Base-by-base conservation (phyloP, 2,888 invertebrate species). In the Liopterus haemorrhoidalis region DNA sequence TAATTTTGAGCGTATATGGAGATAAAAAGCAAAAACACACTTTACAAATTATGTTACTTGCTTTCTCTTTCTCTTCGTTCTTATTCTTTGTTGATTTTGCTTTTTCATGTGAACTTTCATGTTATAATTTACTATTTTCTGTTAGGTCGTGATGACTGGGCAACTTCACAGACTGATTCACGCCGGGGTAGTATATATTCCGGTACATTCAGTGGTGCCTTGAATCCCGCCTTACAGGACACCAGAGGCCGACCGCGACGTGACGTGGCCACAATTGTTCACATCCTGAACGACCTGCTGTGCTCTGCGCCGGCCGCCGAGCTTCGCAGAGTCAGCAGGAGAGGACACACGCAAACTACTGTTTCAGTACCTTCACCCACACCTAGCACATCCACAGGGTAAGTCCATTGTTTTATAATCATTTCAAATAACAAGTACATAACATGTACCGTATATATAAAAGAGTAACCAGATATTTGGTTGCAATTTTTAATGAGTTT, bases 171-270 rank as follows among this genome's bases (percentile, higher is more conserved):
- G 70, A 39, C 45, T 5, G 45, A 45, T 12, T 45, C 45, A 65
- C 89, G 93, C 60, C 89, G 93, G 54, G 89, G 90, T 67, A 94
- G 93, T 57, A 90, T 94, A 51, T 95, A 93, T 70, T 94, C 93
- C 9, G 95, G 95, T 52, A 94, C 94, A 49, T 95, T 95, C 69
- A 93, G 92, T 62, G 94, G 94, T 41, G 94, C 93, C 12, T 68
- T 94, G 41, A 94, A 93, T 68, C 94, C 93, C 40, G 89, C 92
- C 31, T 74, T 93, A 36, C 94, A 94, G 70, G 94, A 94, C 69
- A 82, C 82, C 63, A 85, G 85, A 61, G 94, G 94, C 8, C 79
- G 90, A 56, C 94, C 94, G 37, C 88, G 92, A 64, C 80, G 93
- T 51, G 92, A 93, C 69, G 92, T 94, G 59, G 90, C 89, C 46